Base-by-base conservation (phyloP, 2,797 vertebrate genomes). In the Eurystomus glaucurus region DNA sequence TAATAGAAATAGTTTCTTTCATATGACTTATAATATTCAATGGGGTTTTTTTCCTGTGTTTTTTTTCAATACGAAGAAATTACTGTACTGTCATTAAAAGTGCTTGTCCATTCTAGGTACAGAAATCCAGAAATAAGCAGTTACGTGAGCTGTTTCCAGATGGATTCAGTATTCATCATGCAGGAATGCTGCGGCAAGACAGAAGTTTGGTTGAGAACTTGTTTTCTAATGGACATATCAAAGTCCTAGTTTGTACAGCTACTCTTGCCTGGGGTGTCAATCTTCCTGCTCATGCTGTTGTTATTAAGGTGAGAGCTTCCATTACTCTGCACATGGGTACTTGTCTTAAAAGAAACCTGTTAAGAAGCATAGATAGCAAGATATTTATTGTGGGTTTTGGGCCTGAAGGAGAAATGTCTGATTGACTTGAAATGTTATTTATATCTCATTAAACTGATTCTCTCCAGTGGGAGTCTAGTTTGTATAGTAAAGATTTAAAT, bases 241-340 rank as follows among this genome's bases (percentile, higher is more conserved):
- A 99, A 98, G 99, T 99, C 54, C 97, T 99, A 31, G 98, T 99
- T 85, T 99, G 99, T 69, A 99, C 99, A 41, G 99, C 99, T 77
- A 99, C 99, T 0, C 98, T 99, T 31, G 99, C 99, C 96, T 99
- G 99, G 99, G 99, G 99, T 85, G 99, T 99, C 96, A 99, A 99
- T 98, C 98, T 99, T 96, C 99, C 99, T 17, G 99, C 99, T 55
- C 99, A 99, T 71, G 99, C 99, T 35, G 99, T 99, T 94, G 99
- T 99, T 98, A 99, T 99, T 98, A 99, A 99, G 99, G 99, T 99
- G 93, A 96, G 97, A 94, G 83, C 70, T 96, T 96, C 61, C 64
- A 50, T 75, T 95, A 25, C 61, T 94, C 93, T 95, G 55, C 58
- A 80, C 60, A 29, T 70, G 54, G 43, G 83, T 97, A 70, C 95